phyloP scores from a whole-genome alignment of 2,888 invertebrate species.

The Aspidiotus destructor region DNA sequence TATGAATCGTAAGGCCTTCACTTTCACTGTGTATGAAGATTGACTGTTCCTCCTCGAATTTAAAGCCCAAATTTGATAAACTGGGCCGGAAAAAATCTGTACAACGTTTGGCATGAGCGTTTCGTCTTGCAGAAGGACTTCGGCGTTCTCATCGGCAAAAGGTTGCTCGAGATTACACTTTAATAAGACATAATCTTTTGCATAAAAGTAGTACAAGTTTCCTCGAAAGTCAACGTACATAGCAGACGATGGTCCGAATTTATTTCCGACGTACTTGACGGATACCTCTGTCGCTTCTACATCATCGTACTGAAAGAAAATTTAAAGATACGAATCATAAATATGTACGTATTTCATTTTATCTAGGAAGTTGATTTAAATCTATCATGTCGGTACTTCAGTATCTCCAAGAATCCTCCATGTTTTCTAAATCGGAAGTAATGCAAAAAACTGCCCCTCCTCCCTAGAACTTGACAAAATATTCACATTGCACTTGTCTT shows the following conservation, averaged over 20 bases:
- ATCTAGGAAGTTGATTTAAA: too few species aligned
- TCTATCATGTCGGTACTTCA: too few species aligned
- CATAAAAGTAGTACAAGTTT: constrained; percentile 45
- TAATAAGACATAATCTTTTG: constrained; percentile 44
- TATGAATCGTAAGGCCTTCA: not conserved
- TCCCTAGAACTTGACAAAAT: too few species aligned
- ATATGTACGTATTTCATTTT: not conserved
- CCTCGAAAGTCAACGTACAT: constrained; percentile 43
- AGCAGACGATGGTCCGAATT: constrained; percentile 44
- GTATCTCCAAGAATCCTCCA: too few species aligned
- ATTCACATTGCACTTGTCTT: too few species aligned
- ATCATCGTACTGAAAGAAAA: constrained; percentile 34
- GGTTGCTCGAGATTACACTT: constrained; percentile 8
- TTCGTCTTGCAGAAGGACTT: constrained; percentile 17
- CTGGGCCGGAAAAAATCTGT: constrained; percentile 19
- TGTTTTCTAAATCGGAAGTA: too few species aligned
- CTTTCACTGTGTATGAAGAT: constrained; percentile 27
- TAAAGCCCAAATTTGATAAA: constrained; percentile 38
- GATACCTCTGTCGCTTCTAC: constrained; percentile 32
- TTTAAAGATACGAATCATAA: constrained; percentile 18
- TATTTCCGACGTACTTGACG: constrained; percentile 42
- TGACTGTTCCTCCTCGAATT: constrained; percentile 34
- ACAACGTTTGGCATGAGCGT: constrained; percentile 9
- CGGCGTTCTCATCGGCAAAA: constrained; percentile 7
- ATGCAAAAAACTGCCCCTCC: too few species aligned